These are phyloP conservation scores for Aethes cnicana DNA, from an alignment of 2,888 invertebrate species.

Conservation along the genomic window DNA sequence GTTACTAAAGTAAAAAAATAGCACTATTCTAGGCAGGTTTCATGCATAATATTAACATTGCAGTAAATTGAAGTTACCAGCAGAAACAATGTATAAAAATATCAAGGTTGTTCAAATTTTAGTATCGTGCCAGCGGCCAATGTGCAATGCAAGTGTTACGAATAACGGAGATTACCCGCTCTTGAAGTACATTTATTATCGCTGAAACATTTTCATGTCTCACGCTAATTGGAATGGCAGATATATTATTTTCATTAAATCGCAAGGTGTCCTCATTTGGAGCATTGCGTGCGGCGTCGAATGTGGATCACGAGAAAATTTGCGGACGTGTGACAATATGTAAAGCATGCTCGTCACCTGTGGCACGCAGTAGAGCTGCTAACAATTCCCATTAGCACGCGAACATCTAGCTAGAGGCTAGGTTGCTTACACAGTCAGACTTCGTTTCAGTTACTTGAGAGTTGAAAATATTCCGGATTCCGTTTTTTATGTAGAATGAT, in stretches of 20 bases:
- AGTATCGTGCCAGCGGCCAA: not conserved
- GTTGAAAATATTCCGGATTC: no score
- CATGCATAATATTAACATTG: slow-evolving; percentile 22
- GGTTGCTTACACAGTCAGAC: not conserved
- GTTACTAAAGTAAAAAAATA: not conserved
- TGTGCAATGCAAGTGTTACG: slow-evolving; percentile 19
- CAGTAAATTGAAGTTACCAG: slow-evolving; percentile 3
- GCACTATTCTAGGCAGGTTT: not conserved
- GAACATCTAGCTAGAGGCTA: not conserved
- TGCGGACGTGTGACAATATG: slow-evolving; percentile 56
- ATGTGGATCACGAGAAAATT: slow-evolving; percentile 56
- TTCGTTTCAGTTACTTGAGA: no score
- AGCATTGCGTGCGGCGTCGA: slow-evolving; percentile 33
- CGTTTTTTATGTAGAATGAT: no score
- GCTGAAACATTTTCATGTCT: slow-evolving; percentile 12
- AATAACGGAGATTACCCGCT: slow-evolving; percentile 17
- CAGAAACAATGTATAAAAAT: slow-evolving; percentile 15
- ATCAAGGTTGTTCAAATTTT: slow-evolving; percentile 16
- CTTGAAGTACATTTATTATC: slow-evolving; percentile 5
- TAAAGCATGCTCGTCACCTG: slow-evolving; percentile 44
- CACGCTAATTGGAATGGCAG: slow-evolving; percentile 9
- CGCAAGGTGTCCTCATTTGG: slow-evolving; percentile 13
- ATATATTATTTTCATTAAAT: slow-evolving; percentile 11
- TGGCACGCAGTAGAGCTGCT: slow-evolving; percentile 52
- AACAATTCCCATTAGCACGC: slow-evolving; percentile 58